Conservation (phyloP, 2,888 invertebrate genomes). For the Exephanes ischioxanthus region DNA sequence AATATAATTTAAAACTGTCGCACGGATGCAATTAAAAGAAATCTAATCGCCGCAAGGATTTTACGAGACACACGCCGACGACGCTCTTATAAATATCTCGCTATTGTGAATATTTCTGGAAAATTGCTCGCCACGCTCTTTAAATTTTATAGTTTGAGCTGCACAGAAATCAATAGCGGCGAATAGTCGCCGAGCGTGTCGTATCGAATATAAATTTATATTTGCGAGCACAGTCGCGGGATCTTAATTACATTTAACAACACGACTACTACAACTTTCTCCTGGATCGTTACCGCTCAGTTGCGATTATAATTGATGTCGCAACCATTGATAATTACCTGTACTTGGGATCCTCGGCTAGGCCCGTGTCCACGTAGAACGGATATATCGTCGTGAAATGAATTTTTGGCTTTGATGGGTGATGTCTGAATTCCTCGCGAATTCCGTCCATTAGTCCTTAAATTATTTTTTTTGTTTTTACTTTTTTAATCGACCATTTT, state of each 20-base stretch:
- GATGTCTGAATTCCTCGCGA: conserved; percentile 76
- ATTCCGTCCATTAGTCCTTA: conserved; percentile 81
- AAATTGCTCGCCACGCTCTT: neutral
- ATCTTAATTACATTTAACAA: conserved; percentile 30
- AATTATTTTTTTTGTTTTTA: neutral
- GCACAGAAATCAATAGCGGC: neutral
- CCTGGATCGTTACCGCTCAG: neutral
- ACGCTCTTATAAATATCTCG: neutral
- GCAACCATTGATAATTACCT: conserved; percentile 76
- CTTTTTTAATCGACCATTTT: neutral
- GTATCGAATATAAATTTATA: neutral
- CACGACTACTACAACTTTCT: conserved; percentile 26
- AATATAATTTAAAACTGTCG: neutral
- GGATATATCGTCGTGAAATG: conserved; percentile 87
- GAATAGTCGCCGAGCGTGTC: neutral
- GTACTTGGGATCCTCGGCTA: conserved; percentile 82
- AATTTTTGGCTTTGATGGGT: conserved; percentile 75
- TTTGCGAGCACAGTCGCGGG: neutral
- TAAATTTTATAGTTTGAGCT: neutral
- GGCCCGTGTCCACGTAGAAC: conserved; percentile 85
- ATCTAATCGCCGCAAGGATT: neutral
- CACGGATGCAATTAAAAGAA: neutral
- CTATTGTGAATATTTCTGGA: neutral
- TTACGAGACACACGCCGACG: neutral
- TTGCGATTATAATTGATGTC: conserved; percentile 4